These are phyloP conservation scores for Hylia prasina DNA, from an alignment of 2,113 vertebrate genomes.

Conservation along the genomic window DNA sequence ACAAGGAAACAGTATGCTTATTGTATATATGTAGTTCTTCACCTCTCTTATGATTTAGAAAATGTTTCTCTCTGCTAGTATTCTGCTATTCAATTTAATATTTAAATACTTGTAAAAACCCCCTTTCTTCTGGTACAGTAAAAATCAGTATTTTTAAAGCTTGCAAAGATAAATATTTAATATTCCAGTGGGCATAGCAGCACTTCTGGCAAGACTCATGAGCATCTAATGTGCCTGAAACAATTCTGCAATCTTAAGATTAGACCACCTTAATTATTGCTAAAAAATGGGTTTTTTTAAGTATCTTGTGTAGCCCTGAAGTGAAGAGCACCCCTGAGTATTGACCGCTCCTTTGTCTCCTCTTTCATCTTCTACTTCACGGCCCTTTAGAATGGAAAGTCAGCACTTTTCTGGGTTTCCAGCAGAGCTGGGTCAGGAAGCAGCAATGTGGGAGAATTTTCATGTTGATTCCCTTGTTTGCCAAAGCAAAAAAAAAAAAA, in stretches of 20 bases:
- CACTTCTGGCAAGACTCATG: not conserved
- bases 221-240: not conserved
- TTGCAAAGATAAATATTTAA: slow-evolving; percentile 49
- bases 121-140: not conserved
- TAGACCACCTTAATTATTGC: not conserved
- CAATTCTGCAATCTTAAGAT: not conserved
- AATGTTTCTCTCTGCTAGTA: not conserved
- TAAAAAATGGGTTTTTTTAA: not conserved
- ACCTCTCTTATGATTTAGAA: not conserved
- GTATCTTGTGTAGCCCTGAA: not conserved
- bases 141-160: slow-evolving; percentile 3
- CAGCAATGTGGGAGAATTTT: not conserved
- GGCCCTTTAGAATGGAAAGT: not conserved
- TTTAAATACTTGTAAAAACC: not conserved
- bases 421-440: not conserved
- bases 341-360: not conserved
- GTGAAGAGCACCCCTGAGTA: not conserved
- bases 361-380: not conserved
- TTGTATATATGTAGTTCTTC: not conserved
- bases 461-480: not conserved
- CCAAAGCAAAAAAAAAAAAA: not conserved
- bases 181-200: not conserved
- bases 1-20: not conserved
- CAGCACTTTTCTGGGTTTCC: not conserved
- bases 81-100: not conserved